Evolutionary conservation across 2,113 vertebrate genomes (phyloP).

Genomic region (Hyaena hyaena): DNA sequence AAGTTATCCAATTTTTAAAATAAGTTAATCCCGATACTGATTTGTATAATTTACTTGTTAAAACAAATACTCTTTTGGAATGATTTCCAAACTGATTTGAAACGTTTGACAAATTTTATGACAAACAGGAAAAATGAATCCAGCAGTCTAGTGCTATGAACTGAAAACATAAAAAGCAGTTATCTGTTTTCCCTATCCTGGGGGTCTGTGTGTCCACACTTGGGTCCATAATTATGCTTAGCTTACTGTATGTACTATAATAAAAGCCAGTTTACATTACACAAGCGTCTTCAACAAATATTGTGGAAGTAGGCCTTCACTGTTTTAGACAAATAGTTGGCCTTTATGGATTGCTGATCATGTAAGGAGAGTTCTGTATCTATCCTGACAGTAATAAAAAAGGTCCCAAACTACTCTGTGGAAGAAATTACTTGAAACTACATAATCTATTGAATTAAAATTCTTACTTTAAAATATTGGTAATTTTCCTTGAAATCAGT

Average conservation of each 20-base stretch:
- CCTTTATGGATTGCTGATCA: not conserved
- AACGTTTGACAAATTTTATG: not conserved
- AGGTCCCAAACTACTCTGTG: not conserved
- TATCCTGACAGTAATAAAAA: not conserved
- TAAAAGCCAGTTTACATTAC: not conserved
- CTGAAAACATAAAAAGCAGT: not conserved
- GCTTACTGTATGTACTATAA: not conserved
- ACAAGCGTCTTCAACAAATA: not conserved
- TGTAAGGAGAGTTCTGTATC: not conserved
- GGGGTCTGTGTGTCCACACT: not conserved
- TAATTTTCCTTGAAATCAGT: not conserved
- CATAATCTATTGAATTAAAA: not conserved
- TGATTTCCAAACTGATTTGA: not conserved
- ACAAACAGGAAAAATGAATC: not conserved
- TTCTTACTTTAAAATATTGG: conserved; percentile 13
- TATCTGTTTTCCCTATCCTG: not conserved
- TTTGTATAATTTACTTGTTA: conserved; percentile 29
- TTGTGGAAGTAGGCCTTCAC: not conserved
- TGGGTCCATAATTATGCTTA: not conserved
- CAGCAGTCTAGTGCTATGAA: not conserved
- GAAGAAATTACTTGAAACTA: conserved; percentile 26
- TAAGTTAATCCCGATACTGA: not conserved
- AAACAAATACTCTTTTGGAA: not conserved
- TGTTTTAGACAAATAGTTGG: not conserved
- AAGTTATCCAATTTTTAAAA: not conserved